Conservation (phyloP, 2,888 invertebrate genomes). For the Euzophera pinguis region DNA sequence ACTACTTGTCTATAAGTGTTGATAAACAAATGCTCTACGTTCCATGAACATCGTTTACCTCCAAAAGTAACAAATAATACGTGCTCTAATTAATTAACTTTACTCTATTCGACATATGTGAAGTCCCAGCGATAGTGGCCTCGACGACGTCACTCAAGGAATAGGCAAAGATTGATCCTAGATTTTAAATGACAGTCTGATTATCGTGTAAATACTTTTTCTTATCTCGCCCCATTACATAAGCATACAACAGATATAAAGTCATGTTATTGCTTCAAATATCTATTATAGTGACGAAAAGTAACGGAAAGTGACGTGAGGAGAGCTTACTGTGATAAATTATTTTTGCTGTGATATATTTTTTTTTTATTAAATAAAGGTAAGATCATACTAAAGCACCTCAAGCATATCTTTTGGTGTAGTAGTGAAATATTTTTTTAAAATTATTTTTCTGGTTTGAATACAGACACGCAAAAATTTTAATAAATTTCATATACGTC, state of each 20-base stretch:
- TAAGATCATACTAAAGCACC: neutral
- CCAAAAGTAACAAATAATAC: too few species aligned
- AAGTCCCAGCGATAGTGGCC: slow-evolving; percentile 2
- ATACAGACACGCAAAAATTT: too few species aligned
- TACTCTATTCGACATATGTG: too few species aligned
- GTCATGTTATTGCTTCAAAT: neutral
- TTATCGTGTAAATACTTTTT: slow-evolving; percentile 17
- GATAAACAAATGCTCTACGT: too few species aligned
- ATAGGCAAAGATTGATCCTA: neutral
- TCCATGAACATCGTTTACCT: too few species aligned
- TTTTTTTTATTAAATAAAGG: neutral
- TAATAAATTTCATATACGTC: too few species aligned
- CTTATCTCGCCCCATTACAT: slow-evolving; percentile 19
- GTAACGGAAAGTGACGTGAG: neutral
- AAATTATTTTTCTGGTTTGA: too few species aligned
- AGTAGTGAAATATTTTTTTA: too few species aligned
- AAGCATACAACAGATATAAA: slow-evolving; percentile 5
- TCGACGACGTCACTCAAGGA: neutral
- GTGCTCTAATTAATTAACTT: too few species aligned
- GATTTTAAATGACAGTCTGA: slow-evolving; percentile 15
- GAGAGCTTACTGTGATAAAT: neutral
- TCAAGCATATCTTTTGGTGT: too few species aligned
- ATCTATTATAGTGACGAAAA: neutral
- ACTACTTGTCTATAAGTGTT: too few species aligned
- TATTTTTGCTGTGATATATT: neutral